Evolutionary conservation across 2,797 vertebrate genomes (phyloP), one percentile per base, ranked within the genome.

Genomic region (Lycodopsis pacificus): DNA sequence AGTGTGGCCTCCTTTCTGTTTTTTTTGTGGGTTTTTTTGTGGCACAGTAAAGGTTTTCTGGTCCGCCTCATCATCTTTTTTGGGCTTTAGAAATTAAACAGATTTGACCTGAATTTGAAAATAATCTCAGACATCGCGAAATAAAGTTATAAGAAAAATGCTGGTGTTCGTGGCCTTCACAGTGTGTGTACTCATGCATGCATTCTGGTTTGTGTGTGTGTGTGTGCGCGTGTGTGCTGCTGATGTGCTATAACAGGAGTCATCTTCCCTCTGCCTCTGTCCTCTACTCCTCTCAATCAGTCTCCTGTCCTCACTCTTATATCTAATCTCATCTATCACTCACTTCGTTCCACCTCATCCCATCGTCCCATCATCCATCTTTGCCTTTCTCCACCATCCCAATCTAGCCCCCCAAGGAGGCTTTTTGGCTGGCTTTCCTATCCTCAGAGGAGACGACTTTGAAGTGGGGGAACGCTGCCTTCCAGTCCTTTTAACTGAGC

Each of bases 401-500:
- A 32, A 44, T 81, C 71, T 58, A 72, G 80, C 66, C 61, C 90
- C 74, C 86, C 49, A 61, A 79, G 80, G 83, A 76, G 69, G 67
- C 57, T 49, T 84, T 88, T 80, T 85, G 85, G 81, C 79, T 57
- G 6, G 49, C 32, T 73, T 76, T 82, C 67, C 75, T 61, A 53
- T 77, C 56, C 80, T 71, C 88, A 89, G 85, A 92, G 90, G 88
- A 91, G 81, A 85, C 57, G 80, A 81, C 93, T 95, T 94, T 94
- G 93, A 94, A 93, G 92, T 88, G 86, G 85, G 82, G 77, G 76
- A 86, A 81, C 27, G 72, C 69, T 89, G 85, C 86, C 84, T 89
- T 91, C 79, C 87, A 89, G 88, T 89, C 74, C 85, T 73, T 69
- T 89, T 92, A 93, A 92, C 89, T 86, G 84, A 92, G 84, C 86